phyloP scores from a whole-genome alignment of 2,113 vertebrate genomes.

The Machaerirhynchus nigripectus region DNA sequence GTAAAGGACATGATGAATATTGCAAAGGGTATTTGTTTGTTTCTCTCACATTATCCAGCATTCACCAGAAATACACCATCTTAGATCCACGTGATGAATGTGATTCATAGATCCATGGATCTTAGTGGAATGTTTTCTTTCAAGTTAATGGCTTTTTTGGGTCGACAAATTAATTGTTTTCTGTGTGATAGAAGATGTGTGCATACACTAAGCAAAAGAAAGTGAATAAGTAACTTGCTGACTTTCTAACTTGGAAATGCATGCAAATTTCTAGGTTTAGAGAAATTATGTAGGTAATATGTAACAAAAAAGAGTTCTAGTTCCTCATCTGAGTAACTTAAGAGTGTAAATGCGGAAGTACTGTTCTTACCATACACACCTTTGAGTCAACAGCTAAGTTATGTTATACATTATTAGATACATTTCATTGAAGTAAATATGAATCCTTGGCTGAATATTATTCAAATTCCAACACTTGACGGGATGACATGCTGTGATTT shows the following conservation, averaged over 20 bases:
- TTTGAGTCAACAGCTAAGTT: background rate
- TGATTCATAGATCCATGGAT: rapidly evolving
- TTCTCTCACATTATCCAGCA: background rate
- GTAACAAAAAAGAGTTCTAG: background rate
- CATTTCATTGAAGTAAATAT: background rate
- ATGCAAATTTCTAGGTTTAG: background rate
- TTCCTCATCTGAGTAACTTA: background rate
- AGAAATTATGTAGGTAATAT: background rate
- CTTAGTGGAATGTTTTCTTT: background rate
- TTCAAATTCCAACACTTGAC: background rate
- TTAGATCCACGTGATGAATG: background rate
- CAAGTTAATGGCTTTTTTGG: background rate
- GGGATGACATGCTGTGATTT: background rate
- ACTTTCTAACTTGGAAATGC: background rate
- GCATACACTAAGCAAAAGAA: background rate
- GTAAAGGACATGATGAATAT: background rate
- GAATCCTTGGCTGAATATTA: background rate
- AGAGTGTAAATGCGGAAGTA: background rate
- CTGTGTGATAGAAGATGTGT: background rate
- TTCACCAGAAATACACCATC: background rate
- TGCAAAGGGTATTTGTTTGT: background rate
- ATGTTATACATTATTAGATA: background rate
- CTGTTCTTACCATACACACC: background rate
- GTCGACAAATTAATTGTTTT: background rate
- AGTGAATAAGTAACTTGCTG: background rate